phyloP scores from a whole-genome alignment of 2,888 invertebrate species.

The Fabriciana adippe region DNA sequence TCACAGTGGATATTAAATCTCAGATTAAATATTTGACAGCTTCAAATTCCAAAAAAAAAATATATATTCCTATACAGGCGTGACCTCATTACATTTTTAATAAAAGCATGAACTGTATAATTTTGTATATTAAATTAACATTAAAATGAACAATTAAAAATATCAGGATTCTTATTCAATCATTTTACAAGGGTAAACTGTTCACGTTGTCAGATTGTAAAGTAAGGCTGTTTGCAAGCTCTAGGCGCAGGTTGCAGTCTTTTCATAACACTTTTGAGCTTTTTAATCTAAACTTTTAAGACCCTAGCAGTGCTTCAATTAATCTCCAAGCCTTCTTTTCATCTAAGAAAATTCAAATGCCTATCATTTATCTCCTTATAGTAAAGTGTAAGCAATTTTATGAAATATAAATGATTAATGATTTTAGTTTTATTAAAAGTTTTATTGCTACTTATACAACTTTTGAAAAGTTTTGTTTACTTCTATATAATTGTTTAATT shows the following conservation, averaged over 20 bases:
- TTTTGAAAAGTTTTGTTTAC: no score
- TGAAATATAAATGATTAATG: constrained; percentile 28
- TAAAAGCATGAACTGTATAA: constrained; percentile 16
- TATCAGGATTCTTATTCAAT: constrained; percentile 14
- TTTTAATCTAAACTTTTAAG: constrained; percentile 50
- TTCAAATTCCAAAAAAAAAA: not conserved
- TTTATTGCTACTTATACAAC: not conserved
- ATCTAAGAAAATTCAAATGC: constrained; percentile 30
- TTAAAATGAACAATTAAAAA: constrained; percentile 24
- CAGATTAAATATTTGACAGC: no score
- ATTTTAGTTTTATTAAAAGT: constrained; percentile 11
- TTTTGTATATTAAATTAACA: not conserved
- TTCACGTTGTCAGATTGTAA: constrained; percentile 13
- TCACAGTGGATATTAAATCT: no score
- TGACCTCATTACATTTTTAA: constrained; percentile 24
- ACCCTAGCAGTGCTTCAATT: constrained; percentile 40
- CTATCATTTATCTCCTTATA: constrained; percentile 26
- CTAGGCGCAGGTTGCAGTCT: constrained; percentile 43
- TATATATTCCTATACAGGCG: constrained; percentile 14
- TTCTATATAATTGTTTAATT: no score
- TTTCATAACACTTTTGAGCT: constrained; percentile 51
- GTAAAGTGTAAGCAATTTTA: constrained; percentile 26
- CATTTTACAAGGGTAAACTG: constrained; percentile 7
- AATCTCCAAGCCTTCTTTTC: constrained; percentile 44
- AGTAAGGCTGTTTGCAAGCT: constrained; percentile 24